Percentiles rank a stretch among this genome's conserved stretches.
Conservation (phyloP, 2,797 vertebrate species). For the Gadopsis bispinosus region DNA sequence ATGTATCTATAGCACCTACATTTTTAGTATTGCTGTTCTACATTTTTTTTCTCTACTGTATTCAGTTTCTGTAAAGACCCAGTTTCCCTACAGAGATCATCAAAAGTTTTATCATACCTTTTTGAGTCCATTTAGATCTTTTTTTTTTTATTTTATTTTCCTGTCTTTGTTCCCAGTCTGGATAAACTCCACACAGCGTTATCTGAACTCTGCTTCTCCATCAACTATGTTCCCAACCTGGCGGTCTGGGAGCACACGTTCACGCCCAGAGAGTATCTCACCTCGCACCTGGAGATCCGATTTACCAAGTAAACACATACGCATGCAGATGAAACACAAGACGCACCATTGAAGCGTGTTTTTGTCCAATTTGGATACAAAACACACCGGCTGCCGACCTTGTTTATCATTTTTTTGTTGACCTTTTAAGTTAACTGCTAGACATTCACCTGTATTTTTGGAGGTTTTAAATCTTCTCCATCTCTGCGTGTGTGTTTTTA, state of each 20-base stretch:
- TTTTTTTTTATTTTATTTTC: neutral
- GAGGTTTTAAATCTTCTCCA: neutral
- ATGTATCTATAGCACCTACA: neutral
- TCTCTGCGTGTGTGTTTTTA: too few relatives aligned
- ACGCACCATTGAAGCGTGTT: neutral
- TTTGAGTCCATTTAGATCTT: neutral
- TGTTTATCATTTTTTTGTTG: neutral
- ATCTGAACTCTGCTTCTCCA: constrained; percentile 99
- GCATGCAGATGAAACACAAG: neutral
- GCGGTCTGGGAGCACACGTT: constrained; percentile 98
- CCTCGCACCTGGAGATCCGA: constrained; percentile 98
- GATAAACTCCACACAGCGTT: constrained; percentile 99
- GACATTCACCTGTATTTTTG: neutral
- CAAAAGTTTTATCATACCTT: neutral
- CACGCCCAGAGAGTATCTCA: constrained; percentile 97
- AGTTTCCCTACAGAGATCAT: neutral
- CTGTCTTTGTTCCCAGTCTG: constrained; percentile 79
- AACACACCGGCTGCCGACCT: neutral
- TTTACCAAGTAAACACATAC: constrained; percentile 93
- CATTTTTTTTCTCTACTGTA: neutral
- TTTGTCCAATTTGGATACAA: neutral
- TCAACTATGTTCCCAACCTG: constrained; percentile 99
- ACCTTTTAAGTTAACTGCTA: neutral
- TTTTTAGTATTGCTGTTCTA: neutral
- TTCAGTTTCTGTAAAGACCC: neutral